Evolutionary conservation across 2,888 invertebrate species (phyloP).

Genomic region (Eueremaeus valkanovi): DNA sequence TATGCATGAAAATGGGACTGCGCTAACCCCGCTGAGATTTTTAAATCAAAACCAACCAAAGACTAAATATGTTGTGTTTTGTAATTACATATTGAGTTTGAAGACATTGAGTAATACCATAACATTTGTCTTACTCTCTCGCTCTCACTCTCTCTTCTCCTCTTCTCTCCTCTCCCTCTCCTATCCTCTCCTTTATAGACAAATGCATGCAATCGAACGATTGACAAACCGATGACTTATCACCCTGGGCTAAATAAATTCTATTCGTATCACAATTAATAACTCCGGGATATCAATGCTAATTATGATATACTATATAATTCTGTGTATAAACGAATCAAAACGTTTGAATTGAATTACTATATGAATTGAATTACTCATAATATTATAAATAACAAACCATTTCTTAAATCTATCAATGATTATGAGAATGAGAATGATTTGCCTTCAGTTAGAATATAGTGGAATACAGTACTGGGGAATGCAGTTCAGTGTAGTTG

Average conservation of each 20-base stretch:
- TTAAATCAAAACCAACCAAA: slow-evolving; percentile 27
- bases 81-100: neutral
- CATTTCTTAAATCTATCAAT: neutral
- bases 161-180: neutral
- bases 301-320: slow-evolving; percentile 32
- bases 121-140: slow-evolving; percentile 2
- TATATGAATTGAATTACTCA: neutral
- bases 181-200: neutral
- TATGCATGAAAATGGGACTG: neutral
- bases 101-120: slow-evolving; percentile 25
- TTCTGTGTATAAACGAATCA: neutral
- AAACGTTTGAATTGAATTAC: slow-evolving; percentile 14
- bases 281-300: slow-evolving; percentile 20
- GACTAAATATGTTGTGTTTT: slow-evolving; percentile 18
- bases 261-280: slow-evolving; percentile 22
- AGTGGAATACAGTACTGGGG: too few species aligned
- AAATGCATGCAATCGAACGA: slow-evolving; percentile 24
- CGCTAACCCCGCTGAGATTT: slow-evolving; percentile 14
- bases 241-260: slow-evolving; percentile 15
- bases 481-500: too few species aligned
- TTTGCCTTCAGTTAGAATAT: neutral
- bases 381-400: neutral
- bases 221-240: neutral
- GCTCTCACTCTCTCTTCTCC: neutral
- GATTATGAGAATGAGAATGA: neutral